Evolutionary conservation across 1,140 invertebrate genomes (phyloP), one percentile per base, ranked within the genome.

Genomic region (Oppia nitens): DNA sequence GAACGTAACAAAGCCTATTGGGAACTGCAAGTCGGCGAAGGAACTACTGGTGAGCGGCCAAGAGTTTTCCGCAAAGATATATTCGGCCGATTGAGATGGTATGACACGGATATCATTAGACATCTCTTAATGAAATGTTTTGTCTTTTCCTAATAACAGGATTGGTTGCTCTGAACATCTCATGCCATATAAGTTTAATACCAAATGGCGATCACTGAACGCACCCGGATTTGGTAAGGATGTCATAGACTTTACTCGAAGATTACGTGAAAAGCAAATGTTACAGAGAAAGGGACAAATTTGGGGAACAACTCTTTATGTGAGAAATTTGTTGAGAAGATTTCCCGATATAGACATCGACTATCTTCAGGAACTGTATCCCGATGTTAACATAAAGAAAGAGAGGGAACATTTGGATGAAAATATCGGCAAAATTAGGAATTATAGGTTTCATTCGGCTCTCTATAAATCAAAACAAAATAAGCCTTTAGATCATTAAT

Each of bases 1-100:
- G 95, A 98, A 75, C 76, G 95, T 63, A 94, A 98, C 72, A 74
- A 78, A 65, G 94, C 95, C 3, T 94, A 87, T 72, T 83, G 85
- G 71, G 64, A 83, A 57, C 72, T 98, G 47, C 94, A 98, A 79
- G 91, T 85, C 51, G 93, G 92, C 0, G 54, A 60, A 26, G 63
- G 66, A 49, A 77, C 82, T 67, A 81, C 78, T 62, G 87, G 87
- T 12, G 85, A 89, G 69, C 71, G 82, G 55, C 82, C 83, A 21
- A 73, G 74, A 24, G 75, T 76, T 70, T 60, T 77, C 27, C 73
- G 76, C 45, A 67, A 71, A 11, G 82, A 77, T 73, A 25, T 54
- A 26, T 62, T 69, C 48, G 70, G 64, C 20, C 45, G 63, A 57
- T 64, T 60, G 57, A 23, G 61, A 57, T 53, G 52, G 63, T 64